Conservation (phyloP, 2,797 vertebrate genomes). For the Ciconia nigra region DNA sequence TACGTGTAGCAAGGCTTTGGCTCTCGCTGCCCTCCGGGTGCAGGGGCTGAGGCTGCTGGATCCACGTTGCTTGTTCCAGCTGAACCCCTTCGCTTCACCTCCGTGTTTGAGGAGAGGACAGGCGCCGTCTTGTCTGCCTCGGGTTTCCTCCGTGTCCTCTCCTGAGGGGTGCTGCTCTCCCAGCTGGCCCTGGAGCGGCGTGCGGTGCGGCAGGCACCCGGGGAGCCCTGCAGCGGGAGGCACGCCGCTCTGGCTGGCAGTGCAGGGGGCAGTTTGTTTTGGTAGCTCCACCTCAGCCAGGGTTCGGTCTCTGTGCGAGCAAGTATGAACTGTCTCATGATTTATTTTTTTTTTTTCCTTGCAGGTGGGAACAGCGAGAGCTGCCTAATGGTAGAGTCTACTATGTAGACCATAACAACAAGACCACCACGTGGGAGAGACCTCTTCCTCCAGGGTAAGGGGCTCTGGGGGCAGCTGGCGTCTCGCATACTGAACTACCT, state of each 20-base stretch:
- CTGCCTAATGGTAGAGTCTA: conserved; percentile 93
- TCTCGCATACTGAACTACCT: background rate
- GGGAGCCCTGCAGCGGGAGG: background rate
- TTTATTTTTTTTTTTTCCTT: conserved; percentile 30
- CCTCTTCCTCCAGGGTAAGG: conserved; percentile 94
- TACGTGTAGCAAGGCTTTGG: accelerated
- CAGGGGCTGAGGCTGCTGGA: background rate
- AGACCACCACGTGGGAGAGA: conserved; percentile 98
- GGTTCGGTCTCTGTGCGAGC: background rate
- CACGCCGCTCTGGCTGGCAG: background rate
- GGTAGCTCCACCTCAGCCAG: background rate
- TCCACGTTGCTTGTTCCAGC: background rate
- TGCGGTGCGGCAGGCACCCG: accelerated
- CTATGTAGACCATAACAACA: conserved; percentile 98
- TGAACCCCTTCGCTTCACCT: background rate
- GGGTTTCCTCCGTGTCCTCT: accelerated
- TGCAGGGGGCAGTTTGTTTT: background rate
- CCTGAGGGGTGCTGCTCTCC: background rate
- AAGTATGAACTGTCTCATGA: background rate
- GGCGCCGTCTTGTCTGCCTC: accelerated
- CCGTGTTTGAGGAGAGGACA: background rate
- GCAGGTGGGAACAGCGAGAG: conserved; percentile 95
- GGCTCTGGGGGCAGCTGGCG: background rate
- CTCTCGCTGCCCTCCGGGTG: background rate
- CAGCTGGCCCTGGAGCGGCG: background rate